phyloP scores from a whole-genome alignment of 2,888 invertebrate genomes.

The Brenthis hecate region DNA sequence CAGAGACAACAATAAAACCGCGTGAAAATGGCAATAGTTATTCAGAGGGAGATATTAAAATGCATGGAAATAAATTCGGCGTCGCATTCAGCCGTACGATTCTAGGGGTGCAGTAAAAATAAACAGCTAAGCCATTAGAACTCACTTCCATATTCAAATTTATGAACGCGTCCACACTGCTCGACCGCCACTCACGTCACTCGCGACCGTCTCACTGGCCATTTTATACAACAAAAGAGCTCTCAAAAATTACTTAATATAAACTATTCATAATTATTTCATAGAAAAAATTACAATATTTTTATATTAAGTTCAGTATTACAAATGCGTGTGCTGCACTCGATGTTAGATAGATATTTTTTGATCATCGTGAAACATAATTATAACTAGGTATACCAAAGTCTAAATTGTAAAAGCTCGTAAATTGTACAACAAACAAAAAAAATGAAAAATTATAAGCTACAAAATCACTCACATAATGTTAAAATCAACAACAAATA shows the following conservation, averaged over 20 bases:
- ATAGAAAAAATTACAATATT: too few relatives aligned
- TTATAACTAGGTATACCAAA: too few relatives aligned
- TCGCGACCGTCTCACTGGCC: constrained; percentile 56
- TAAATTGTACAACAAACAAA: neutral
- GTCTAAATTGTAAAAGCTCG: neutral
- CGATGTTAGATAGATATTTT: too few relatives aligned
- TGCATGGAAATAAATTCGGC: constrained; percentile 83
- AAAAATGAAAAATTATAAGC: neutral
- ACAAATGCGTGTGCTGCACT: too few relatives aligned
- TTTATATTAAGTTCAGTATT: too few relatives aligned
- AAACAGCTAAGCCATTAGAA: constrained; percentile 83
- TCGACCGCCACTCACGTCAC: constrained; percentile 47
- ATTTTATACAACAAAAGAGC: neutral
- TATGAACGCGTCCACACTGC: constrained; percentile 75
- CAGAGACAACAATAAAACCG: constrained; percentile 76
- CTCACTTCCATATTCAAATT: constrained; percentile 84
- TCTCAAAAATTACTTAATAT: too few relatives aligned
- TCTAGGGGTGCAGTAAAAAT: constrained; percentile 83
- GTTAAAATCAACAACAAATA: constrained; percentile 33
- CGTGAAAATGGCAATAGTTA: constrained; percentile 81
- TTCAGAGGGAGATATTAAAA: constrained; percentile 83
- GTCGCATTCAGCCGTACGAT: constrained; percentile 82
- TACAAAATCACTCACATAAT: neutral
- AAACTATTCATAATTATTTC: too few relatives aligned
- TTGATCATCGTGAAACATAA: too few relatives aligned